Conservation (phyloP, 2,113 vertebrate species). For the Cynoglossus semilaevis region DNA sequence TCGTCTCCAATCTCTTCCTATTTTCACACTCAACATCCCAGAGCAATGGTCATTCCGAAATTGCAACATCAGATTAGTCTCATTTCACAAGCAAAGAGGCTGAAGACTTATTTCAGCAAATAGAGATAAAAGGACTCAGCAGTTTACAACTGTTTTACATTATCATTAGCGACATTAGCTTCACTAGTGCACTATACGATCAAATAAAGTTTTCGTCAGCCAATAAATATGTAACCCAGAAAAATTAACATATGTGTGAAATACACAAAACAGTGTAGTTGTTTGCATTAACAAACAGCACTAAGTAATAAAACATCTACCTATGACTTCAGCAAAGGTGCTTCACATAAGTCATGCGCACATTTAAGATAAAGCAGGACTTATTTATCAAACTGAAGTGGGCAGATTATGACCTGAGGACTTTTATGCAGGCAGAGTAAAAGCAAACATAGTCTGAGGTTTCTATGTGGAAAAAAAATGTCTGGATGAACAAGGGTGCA, state of each 20-base stretch:
- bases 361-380: slow-evolving; percentile 18
- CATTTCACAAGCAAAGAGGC: slow-evolving; percentile 22
- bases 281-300: too few relatives aligned
- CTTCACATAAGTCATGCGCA: too few relatives aligned
- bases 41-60: slow-evolving; percentile 17
- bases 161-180: too few relatives aligned
- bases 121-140: too few relatives aligned
- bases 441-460: slow-evolving; percentile 64
- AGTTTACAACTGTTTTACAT: too few relatives aligned
- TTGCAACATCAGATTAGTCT: slow-evolving; percentile 26
- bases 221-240: background rate
- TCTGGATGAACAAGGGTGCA: slow-evolving; percentile 72
- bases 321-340: too few relatives aligned
- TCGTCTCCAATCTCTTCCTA: slow-evolving; percentile 47
- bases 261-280: too few relatives aligned
- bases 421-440: slow-evolving; percentile 40
- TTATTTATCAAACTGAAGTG: slow-evolving; percentile 41
- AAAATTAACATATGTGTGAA: too few relatives aligned
- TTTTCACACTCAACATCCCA: slow-evolving; percentile 50
- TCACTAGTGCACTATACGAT: too few relatives aligned
- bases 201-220: too few relatives aligned
- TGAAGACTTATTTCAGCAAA: background rate
- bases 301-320: too few relatives aligned
- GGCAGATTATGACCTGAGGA: slow-evolving; percentile 29
- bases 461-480: slow-evolving; percentile 64